Evolutionary conservation across 35 echinoderm and acorn worm genomes (phyloP).

Genomic region (Hemicentrotus pulcherrimus): DNA sequence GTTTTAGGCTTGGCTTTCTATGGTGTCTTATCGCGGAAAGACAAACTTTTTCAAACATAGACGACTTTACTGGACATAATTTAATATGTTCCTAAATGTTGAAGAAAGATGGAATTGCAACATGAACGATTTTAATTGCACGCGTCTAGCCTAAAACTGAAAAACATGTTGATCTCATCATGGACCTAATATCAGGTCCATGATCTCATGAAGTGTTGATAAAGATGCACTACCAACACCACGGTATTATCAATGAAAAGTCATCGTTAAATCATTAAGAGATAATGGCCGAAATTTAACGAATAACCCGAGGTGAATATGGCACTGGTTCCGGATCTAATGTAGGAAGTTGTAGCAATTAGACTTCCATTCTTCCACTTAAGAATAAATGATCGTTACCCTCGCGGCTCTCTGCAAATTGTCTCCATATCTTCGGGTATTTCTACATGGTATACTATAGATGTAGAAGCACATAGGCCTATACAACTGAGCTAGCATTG

Average conservation of each 20-base stretch:
- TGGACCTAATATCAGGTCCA: too few species aligned
- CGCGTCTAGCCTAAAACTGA: background rate
- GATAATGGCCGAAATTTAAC: background rate
- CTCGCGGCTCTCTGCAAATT: background rate
- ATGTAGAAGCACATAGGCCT: background rate
- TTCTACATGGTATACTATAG: background rate
- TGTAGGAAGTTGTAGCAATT: background rate
- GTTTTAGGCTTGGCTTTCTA: too few species aligned
- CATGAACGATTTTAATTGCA: too few species aligned
- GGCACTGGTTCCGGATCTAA: background rate
- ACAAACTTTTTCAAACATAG: too few species aligned
- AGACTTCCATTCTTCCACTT: background rate
- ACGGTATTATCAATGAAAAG: background rate
- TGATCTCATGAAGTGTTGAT: background rate
- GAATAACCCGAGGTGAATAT: background rate
- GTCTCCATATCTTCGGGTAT: background rate
- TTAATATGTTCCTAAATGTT: too few species aligned
- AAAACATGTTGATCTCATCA: background rate
- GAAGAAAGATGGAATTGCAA: too few species aligned
- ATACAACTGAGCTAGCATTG: background rate
- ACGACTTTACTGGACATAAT: too few species aligned
- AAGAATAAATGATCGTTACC: background rate
- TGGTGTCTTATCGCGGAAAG: too few species aligned
- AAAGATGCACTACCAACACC: background rate
- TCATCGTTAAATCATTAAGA: background rate